phyloP scores from a whole-genome alignment of 2,797 vertebrate species.

The Aldrovandia affinis region DNA sequence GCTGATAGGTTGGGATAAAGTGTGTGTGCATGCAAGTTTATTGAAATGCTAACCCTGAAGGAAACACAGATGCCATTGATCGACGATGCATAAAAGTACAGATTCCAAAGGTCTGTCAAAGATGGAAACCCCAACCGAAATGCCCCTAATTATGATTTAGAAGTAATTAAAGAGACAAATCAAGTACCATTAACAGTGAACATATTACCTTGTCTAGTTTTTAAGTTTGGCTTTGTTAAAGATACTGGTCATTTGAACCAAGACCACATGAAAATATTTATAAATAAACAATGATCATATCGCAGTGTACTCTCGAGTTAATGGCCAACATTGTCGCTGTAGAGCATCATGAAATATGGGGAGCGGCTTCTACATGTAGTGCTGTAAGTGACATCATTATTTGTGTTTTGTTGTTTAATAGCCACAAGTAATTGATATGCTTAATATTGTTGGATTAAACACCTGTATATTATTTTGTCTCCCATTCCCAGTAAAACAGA shows the following conservation, averaged over 20 bases:
- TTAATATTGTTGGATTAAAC: not conserved
- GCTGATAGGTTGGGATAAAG: too few relatives aligned
- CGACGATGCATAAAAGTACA: too few relatives aligned
- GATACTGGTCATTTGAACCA: not conserved
- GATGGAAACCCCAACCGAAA: not conserved
- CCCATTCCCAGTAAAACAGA: not conserved
- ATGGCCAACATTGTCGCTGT: not conserved
- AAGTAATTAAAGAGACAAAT: not conserved
- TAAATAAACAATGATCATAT: not conserved
- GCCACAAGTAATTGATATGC: not conserved
- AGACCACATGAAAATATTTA: not conserved
- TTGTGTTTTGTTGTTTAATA: not conserved
- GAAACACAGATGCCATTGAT: too few relatives aligned
- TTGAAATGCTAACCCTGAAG: too few relatives aligned
- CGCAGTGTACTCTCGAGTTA: not conserved
- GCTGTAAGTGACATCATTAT: not conserved
- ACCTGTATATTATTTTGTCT: not conserved
- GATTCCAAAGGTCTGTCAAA: too few relatives aligned
- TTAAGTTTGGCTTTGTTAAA: not conserved
- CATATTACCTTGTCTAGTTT: not conserved
- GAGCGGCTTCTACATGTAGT: not conserved
- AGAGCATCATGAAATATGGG: not conserved
- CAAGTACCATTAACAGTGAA: not conserved
- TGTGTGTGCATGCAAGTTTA: too few relatives aligned
- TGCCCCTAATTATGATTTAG: not conserved